Evolutionary conservation across 2,113 vertebrate genomes (phyloP).

Genomic region (Corythaixoides concolor): DNA sequence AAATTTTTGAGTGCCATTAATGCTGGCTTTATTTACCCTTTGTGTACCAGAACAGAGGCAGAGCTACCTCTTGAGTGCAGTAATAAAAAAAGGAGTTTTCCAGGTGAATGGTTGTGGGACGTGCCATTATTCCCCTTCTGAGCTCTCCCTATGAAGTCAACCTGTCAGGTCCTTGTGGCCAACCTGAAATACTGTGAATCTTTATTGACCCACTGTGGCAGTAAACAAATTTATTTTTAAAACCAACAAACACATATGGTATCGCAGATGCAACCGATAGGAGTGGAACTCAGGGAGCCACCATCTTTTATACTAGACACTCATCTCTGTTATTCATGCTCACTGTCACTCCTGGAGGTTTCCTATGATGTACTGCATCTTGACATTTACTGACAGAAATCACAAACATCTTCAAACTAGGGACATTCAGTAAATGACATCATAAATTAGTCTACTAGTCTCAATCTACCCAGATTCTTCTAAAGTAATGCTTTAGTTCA

Average conservation of each 20-base stretch:
- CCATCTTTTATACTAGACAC: neutral
- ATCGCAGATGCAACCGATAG: rapidly evolving
- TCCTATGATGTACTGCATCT: neutral
- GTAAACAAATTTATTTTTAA: neutral
- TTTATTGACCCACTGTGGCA: neutral
- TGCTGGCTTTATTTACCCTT: neutral
- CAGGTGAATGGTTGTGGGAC: rapidly evolving
- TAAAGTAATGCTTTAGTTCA: neutral
- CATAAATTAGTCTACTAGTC: neutral
- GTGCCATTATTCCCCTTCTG: neutral
- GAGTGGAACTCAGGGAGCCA: neutral
- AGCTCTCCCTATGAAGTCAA: neutral
- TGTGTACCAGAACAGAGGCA: rapidly evolving
- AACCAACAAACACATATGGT: neutral
- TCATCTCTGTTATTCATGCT: neutral
- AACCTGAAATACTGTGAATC: neutral
- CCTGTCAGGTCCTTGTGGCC: neutral
- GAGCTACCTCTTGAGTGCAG: rapidly evolving
- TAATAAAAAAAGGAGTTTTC: neutral
- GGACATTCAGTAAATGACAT: neutral
- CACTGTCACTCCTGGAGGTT: neutral
- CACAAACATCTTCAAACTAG: neutral
- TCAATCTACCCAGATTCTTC: neutral
- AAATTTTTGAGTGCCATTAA: neutral
- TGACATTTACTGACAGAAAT: rapidly evolving